Evolutionary conservation across 2,113 vertebrate species (phyloP), one percentile per base, ranked within the genome.

Genomic region (Nettapus auritus): DNA sequence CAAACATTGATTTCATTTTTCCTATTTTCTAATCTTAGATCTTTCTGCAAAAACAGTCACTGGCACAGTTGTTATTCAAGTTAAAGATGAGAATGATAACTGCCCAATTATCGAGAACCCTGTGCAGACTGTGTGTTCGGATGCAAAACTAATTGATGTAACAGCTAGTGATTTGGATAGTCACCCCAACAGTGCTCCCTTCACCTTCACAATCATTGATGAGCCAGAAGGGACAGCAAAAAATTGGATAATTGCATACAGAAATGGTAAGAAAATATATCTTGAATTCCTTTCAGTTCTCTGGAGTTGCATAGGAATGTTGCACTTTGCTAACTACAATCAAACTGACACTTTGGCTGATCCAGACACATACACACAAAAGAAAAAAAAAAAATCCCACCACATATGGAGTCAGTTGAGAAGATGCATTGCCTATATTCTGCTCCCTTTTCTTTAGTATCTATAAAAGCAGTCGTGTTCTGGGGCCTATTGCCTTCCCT

Each of bases 31-130:
- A 91, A 94, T 86, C 82, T 34, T 85, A 99, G 98, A 97, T 93
- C 71, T 93, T 60, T 98, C 98, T 21, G 82, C 77, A 40, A 98
- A 98, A 98, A 99, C 99, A 0, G 96, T 98, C 89, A 99, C 99
- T 0, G 99, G 99, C 57, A 99, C 98, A 2, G 67, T 99, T 2
- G 84, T 98, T 38, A 98, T 99, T 93, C 94, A 97, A 5, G 98
- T 99, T 44, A 87, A 97, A 80, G 99, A 99, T 95, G 95, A 94
- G 52, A 99, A 99, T 89, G 99, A 99, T 97, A 98, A 99, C 87
- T 99, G 99, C 87, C 99, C 99, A 2, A 36, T 75, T 33, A 95
- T 99, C 80, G 95, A 95, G 21, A 46, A 97, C 21, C 97, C 94
- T 8, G 46, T 76, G 36, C 98, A 94, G 40, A 98, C 44, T 5